Conservation (phyloP, 2,797 vertebrate species). For the Tapera naevia region DNA sequence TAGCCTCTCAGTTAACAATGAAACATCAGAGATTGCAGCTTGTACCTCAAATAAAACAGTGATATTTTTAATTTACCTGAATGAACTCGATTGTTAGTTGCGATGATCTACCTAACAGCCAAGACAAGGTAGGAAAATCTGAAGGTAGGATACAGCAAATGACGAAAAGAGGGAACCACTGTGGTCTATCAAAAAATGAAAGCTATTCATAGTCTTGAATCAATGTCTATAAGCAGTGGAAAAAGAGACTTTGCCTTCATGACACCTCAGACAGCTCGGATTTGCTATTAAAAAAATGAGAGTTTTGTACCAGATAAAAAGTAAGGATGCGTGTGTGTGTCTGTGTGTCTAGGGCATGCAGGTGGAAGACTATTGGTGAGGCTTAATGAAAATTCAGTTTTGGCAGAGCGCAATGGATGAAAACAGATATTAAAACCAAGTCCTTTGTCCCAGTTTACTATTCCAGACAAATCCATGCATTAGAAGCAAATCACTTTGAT, state of each 20-base stretch:
- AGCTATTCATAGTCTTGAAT: neutral
- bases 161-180: no score
- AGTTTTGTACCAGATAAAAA: neutral
- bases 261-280: neutral
- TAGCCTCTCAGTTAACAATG: neutral
- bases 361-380: neutral
- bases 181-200: neutral
- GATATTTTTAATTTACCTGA: neutral
- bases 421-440: neutral
- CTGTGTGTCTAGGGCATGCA: no score
- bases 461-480: neutral
- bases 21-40: neutral
- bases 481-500: neutral
- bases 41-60: neutral
- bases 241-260: neutral
- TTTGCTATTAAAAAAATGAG: neutral
- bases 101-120: neutral
- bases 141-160: no score
- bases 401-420: neutral
- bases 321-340: neutral
- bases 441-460: neutral
- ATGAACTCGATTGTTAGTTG: neutral
- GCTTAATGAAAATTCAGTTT: neutral
- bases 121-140: neutral
- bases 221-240: neutral